Evolutionary conservation across 2,797 vertebrate species (phyloP).

Genomic region (Cephalopachus bancanus): DNA sequence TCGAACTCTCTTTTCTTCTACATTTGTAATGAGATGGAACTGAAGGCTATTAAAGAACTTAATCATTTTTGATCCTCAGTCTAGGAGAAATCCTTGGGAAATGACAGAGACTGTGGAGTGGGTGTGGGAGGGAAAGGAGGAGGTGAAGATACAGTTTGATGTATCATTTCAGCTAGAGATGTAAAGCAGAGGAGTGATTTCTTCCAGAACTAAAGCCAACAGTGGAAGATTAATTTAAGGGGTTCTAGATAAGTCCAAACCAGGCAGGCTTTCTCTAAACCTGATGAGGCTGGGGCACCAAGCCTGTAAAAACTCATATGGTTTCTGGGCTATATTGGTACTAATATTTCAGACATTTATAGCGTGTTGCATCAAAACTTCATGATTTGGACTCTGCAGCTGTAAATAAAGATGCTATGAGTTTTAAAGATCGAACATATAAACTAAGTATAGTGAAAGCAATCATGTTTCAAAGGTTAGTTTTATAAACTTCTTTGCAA

Average conservation of each 20-base stretch:
- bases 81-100: neutral
- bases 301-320: neutral
- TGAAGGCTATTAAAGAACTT: neutral
- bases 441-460: conserved; percentile 16
- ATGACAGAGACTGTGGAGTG: neutral
- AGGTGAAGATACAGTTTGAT: neutral
- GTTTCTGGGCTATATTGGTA: neutral
- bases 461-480: conserved; percentile 13
- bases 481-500: neutral
- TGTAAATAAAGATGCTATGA: neutral
- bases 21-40: neutral
- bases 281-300: neutral
- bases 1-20: neutral
- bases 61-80: neutral
- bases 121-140: neutral
- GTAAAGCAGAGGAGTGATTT: neutral
- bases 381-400: neutral
- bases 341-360: neutral
- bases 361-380: neutral
- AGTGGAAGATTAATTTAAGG: neutral
- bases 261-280: neutral
- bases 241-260: neutral
- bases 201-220: neutral
- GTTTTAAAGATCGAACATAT: neutral
- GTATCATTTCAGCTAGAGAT: neutral